Evolutionary conservation across 2,888 invertebrate species (phyloP), one percentile per base, ranked within the genome.

Genomic region (Torymus auratus): DNA sequence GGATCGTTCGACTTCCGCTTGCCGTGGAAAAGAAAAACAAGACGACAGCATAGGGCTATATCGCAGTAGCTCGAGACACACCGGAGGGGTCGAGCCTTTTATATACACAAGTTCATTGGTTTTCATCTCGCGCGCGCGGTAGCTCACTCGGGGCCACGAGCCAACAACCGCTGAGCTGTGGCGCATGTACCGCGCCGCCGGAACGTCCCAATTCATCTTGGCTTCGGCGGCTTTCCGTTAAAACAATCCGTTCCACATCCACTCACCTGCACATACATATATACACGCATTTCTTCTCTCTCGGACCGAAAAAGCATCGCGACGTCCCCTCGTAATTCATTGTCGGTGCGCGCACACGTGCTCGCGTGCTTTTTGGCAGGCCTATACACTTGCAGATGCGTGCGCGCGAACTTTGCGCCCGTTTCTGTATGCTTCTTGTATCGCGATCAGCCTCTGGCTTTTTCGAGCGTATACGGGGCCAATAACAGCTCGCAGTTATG

Each of bases 151-250:
- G 73, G 13, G 72, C 75, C 74, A 81, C 28, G 28, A 28, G 28
- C 78, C 74, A 81, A 65, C 69, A 74, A 71, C 71, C 7, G 28
- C 20, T 20, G 20, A 3, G 28, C 28, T 28, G 28, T 28, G 28
- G 3, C 28, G 28, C 7, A 3, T 28, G 3, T 28, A 3, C 28
- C 28, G 28, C 28, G 10, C 55, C 55, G 65, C 65, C 62, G 65
- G 56, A 78, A 78, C 76, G 78, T 69, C 69, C 69, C 73, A 65
- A 76, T 76, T 76, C 82, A 73, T 79, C 79, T 79, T 76, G 71
- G 77, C 73, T 81, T 64, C 68, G 64, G 75, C 71, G 65, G 61
- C 72, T 80, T 76, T 76, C 61, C 71, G 68, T 68, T 71, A 68
- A 75, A 78, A 78, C 74, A 75, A 71, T 78, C 67, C 71, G 81